Conservation (phyloP, 2,113 vertebrate species). For the Brienomyrus brachyistius region DNA sequence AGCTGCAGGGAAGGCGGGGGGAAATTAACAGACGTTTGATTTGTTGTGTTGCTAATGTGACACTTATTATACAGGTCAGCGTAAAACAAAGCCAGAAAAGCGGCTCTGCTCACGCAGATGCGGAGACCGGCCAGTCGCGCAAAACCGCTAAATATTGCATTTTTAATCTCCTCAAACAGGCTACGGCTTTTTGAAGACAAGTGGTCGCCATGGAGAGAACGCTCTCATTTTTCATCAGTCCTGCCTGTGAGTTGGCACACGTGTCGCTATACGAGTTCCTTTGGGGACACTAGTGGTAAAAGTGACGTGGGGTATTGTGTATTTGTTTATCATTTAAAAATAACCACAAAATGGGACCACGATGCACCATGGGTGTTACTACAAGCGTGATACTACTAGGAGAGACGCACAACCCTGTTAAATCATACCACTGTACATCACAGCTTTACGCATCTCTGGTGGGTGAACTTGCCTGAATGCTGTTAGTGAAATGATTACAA, state of each 20-base stretch:
- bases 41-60: constrained; percentile 99
- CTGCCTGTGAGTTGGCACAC: background rate
- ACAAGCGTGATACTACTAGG: background rate
- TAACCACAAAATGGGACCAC: background rate
- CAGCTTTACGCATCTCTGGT: background rate
- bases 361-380: background rate
- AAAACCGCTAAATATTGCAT: constrained; percentile 62
- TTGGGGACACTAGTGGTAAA: background rate
- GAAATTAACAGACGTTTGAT: constrained; percentile 95
- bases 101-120: constrained; percentile 82
- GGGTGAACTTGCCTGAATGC: background rate
- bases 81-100: constrained; percentile 82
- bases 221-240: background rate
- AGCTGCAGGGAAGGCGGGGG: constrained; percentile 89
- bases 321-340: background rate
- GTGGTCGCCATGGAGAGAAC: constrained; percentile 47
- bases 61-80: constrained; percentile 97
- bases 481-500: background rate
- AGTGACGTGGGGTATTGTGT: background rate
- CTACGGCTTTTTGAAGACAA: constrained; percentile 43
- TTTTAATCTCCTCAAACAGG: constrained; percentile 63
- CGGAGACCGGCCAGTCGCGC: constrained; percentile 73
- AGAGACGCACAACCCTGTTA: background rate
- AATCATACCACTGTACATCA: background rate
- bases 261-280: background rate